A percentile compares a stretch with the other conserved stretches of the same genome.
Conservation (phyloP, 2,888 invertebrate genomes). For the Lasius platythorax region DNA sequence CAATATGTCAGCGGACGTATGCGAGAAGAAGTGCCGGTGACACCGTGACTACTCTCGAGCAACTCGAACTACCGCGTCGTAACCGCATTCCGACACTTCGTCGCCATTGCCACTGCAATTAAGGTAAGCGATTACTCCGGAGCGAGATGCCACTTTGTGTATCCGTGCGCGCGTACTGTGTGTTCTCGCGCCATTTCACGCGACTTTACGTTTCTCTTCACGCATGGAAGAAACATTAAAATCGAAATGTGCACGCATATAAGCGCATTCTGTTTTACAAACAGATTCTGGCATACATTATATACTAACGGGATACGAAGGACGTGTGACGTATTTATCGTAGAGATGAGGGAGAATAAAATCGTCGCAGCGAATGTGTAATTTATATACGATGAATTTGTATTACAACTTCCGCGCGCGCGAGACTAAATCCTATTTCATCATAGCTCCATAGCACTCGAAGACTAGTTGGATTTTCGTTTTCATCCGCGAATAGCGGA, state of each 20-base stretch:
- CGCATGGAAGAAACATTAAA: conserved; percentile 40
- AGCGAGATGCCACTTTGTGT: conserved; percentile 26
- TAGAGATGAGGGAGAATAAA: conserved; percentile 26
- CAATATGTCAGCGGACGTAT: conserved; percentile 12
- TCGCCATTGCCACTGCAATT: conserved; percentile 40
- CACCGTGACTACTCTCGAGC: conserved; percentile 6
- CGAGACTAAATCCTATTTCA: conserved; percentile 59
- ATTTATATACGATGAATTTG: conserved; percentile 63
- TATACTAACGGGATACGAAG: background rate
- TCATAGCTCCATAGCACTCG: conserved; percentile 28
- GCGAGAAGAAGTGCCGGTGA: conserved; percentile 32
- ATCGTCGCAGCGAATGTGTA: conserved; percentile 39
- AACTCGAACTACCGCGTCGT: conserved; percentile 37
- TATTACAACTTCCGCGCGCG: conserved; percentile 28
- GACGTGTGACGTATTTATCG: conserved; percentile 24
- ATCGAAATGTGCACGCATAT: conserved; percentile 13
- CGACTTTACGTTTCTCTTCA: conserved; percentile 10
- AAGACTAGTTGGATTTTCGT: conserved; percentile 27
- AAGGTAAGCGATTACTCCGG: conserved; percentile 42
- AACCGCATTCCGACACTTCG: conserved; percentile 38
- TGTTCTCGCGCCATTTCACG: background rate
- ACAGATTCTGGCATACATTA: background rate
- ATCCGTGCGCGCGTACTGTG: conserved; percentile 5
- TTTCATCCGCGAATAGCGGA: background rate
- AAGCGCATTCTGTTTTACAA: background rate